A percentile compares a stretch with the other conserved stretches of the same genome.
phyloP scores from a whole-genome alignment of 2,888 invertebrate genomes.

The Mythimna lalbum region DNA sequence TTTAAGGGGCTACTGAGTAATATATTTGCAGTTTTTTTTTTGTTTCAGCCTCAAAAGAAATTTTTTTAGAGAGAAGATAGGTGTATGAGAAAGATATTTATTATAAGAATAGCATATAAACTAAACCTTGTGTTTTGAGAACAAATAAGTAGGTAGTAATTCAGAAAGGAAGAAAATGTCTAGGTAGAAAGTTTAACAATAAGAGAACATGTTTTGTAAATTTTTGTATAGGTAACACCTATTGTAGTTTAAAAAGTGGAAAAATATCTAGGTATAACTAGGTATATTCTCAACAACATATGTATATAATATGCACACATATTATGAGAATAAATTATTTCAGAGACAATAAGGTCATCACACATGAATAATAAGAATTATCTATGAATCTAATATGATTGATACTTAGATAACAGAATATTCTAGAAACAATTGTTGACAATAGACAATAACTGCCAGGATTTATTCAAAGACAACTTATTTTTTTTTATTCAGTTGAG shows the following conservation, averaged over 20 bases:
- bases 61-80: background rate
- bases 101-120: no score
- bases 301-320: background rate
- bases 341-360: conserved; percentile 23
- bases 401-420: conserved; percentile 2
- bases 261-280: conserved; percentile 13
- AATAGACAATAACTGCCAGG: conserved; percentile 8
- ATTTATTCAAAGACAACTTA: conserved; percentile 10
- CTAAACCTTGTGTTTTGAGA: background rate
- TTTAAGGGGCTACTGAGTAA: background rate
- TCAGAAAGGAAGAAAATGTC: background rate
- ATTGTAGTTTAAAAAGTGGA: background rate
- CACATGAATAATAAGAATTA: conserved; percentile 30
- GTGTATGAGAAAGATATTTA: background rate
- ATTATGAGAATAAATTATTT: conserved; percentile 25
- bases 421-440: conserved; percentile 30
- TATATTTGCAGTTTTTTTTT: background rate
- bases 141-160: background rate
- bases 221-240: background rate
- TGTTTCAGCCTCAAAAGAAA: background rate
- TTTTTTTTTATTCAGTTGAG: background rate
- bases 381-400: conserved; percentile 33
- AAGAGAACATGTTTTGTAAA: background rate
- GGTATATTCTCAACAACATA: conserved; percentile 11
- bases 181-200: background rate